These are phyloP conservation scores for Chrysopa pallens DNA, from an alignment of 1,140 invertebrate genomes.

Conservation along the genomic window DNA sequence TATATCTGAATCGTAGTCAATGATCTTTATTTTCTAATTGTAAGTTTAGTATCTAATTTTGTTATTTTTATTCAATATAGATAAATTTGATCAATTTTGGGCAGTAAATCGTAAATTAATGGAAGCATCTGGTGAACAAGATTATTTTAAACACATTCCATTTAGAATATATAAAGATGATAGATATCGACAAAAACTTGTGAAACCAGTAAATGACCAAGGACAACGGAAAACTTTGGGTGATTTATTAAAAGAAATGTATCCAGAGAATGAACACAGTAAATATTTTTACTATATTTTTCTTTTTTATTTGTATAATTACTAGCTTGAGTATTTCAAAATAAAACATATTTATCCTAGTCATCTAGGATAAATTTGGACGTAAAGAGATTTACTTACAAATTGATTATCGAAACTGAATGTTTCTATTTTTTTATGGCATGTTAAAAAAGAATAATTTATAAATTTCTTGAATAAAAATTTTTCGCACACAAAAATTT, in stretches of 20 bases:
- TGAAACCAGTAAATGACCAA: slow-evolving; percentile 54
- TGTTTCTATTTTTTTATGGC: too few relatives aligned
- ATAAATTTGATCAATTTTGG: slow-evolving; percentile 99
- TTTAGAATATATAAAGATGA: slow-evolving; percentile 74
- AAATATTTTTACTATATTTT: slow-evolving; percentile 8
- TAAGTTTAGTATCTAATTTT: too few relatives aligned
- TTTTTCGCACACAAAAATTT: too few relatives aligned
- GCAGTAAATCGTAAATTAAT: slow-evolving; percentile 87
- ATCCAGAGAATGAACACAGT: slow-evolving; percentile 37
- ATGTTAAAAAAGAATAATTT: too few relatives aligned
- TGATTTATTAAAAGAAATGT: slow-evolving; percentile 53
- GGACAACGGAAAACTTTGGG: slow-evolving; percentile 54
- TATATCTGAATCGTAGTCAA: too few relatives aligned
- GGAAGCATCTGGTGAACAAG: slow-evolving; percentile 57
- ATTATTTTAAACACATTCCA: slow-evolving; percentile 84
- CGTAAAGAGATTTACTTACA: too few relatives aligned
- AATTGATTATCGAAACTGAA: too few relatives aligned
- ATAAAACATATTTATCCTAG: too few relatives aligned
- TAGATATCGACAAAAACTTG: slow-evolving; percentile 55
- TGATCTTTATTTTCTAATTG: too few relatives aligned
- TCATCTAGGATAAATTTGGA: too few relatives aligned
- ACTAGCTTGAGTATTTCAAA: too few relatives aligned
- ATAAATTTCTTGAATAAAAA: too few relatives aligned
- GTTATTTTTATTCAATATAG: slow-evolving; percentile 22
- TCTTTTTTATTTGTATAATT: background rate